These are phyloP conservation scores for Ariopsis seemanni DNA, from an alignment of 2,113 vertebrate genomes.

Conservation along the genomic window DNA sequence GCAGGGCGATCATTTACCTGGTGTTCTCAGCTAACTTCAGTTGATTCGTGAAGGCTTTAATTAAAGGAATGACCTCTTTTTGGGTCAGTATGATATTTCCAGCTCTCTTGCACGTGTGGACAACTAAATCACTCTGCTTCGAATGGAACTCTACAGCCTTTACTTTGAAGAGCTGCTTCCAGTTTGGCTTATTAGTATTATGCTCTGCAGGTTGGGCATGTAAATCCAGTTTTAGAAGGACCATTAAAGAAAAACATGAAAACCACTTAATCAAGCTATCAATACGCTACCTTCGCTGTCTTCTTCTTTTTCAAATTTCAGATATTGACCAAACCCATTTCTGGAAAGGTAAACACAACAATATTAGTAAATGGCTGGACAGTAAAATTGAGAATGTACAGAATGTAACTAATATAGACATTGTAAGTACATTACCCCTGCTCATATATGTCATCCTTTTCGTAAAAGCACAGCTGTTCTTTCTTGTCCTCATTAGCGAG, in stretches of 20 bases:
- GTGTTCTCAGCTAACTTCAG: not conserved
- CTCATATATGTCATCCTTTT: not conserved
- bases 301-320: not conserved
- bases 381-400: not conserved
- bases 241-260: no score
- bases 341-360: slow-evolving; percentile 3
- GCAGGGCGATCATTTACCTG: not conserved
- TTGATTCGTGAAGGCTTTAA: slow-evolving; percentile 31
- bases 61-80: slow-evolving; percentile 24
- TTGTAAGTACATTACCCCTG: not conserved
- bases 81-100: slow-evolving; percentile 44
- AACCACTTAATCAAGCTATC: not conserved
- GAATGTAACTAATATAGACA: not conserved
- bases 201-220: not conserved
- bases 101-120: slow-evolving; percentile 20
- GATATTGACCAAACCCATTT: not conserved
- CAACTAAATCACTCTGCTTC: slow-evolving; percentile 9
- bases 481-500: slow-evolving; percentile 6
- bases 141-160: slow-evolving; percentile 29
- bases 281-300: not conserved
- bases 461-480: slow-evolving; percentile 35
- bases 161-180: slow-evolving; percentile 32
- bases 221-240: not conserved
- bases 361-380: not conserved
- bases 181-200: not conserved